phyloP scores from a whole-genome alignment of 2,113 vertebrate genomes.

The Corythornis cristatus region DNA sequence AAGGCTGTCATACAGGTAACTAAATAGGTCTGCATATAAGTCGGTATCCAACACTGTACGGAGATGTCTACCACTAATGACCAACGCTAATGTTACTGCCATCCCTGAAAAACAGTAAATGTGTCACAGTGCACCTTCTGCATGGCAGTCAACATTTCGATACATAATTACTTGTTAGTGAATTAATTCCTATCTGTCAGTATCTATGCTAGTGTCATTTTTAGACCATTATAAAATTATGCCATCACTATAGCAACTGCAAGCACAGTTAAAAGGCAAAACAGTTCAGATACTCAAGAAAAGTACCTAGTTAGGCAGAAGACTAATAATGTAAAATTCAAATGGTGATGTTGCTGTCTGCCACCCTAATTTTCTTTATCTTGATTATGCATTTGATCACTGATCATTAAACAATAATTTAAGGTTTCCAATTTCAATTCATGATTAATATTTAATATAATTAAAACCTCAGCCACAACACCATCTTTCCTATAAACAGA shows the following conservation, averaged over 20 bases:
- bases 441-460: slow-evolving; percentile 67
- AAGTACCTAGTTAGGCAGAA: slow-evolving; percentile 80
- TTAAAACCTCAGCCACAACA: slow-evolving; percentile 65
- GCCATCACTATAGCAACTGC: slow-evolving; percentile 86
- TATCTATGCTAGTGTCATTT: slow-evolving; percentile 84
- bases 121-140: slow-evolving; percentile 90
- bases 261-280: slow-evolving; percentile 82
- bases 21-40: slow-evolving; percentile 97
- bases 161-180: slow-evolving; percentile 95
- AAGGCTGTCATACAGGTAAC: slow-evolving; percentile 99
- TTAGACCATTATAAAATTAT: slow-evolving; percentile 90
- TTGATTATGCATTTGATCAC: slow-evolving; percentile 72
- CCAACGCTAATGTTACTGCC: slow-evolving; percentile 99
- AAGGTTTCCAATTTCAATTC: slow-evolving; percentile 71
- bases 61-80: slow-evolving; percentile 98
- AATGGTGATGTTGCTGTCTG: slow-evolving; percentile 53
- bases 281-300: slow-evolving; percentile 79
- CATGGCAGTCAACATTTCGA: slow-evolving; percentile 93
- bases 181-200: slow-evolving; percentile 96
- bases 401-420: slow-evolving; percentile 76
- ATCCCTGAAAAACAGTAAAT: slow-evolving; percentile 89
- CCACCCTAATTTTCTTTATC: slow-evolving; percentile 74
- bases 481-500: slow-evolving; percentile 34
- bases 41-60: slow-evolving; percentile 89
- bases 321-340: slow-evolving; percentile 71